These are phyloP conservation scores for Platalea minor DNA, from an alignment of 2,797 vertebrate genomes.

Conservation along the genomic window DNA sequence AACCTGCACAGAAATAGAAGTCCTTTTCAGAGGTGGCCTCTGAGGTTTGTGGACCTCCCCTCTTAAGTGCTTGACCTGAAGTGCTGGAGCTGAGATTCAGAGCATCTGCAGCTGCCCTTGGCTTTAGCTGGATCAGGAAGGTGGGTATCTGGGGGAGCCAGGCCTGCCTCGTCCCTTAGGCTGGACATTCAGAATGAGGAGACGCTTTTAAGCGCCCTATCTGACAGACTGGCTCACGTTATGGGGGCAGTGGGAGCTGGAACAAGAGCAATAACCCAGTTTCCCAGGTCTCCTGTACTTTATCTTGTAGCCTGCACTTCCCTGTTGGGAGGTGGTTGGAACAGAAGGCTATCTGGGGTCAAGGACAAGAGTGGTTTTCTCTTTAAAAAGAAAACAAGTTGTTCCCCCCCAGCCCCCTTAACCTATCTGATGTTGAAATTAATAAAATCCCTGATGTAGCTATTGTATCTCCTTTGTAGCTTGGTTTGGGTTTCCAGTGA, in stretches of 20 bases:
- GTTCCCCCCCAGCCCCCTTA: not conserved
- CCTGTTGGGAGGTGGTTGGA: not conserved
- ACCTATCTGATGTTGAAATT: not conserved
- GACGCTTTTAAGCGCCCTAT: not conserved
- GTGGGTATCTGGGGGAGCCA: not conserved
- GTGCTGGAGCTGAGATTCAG: not conserved
- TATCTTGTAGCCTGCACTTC: not conserved
- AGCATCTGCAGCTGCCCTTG: not conserved
- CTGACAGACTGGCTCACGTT: not conserved
- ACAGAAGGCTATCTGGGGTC: not conserved
- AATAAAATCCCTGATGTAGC: not conserved
- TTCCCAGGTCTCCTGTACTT: not conserved
- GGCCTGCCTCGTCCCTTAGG: not conserved
- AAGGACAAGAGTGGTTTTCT: not conserved
- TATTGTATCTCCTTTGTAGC: not conserved
- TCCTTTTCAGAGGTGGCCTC: not conserved
- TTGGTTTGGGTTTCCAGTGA: not conserved
- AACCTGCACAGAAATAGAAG: not conserved
- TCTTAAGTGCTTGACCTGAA: not conserved
- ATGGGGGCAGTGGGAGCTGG: not conserved
- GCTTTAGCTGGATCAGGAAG: not conserved
- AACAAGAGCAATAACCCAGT: not conserved
- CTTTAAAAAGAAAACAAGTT: not conserved
- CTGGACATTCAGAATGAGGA: not conserved
- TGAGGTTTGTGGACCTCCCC: not conserved